phyloP scores from a whole-genome alignment of 2,797 vertebrate genomes.

The Lacerta agilis region DNA sequence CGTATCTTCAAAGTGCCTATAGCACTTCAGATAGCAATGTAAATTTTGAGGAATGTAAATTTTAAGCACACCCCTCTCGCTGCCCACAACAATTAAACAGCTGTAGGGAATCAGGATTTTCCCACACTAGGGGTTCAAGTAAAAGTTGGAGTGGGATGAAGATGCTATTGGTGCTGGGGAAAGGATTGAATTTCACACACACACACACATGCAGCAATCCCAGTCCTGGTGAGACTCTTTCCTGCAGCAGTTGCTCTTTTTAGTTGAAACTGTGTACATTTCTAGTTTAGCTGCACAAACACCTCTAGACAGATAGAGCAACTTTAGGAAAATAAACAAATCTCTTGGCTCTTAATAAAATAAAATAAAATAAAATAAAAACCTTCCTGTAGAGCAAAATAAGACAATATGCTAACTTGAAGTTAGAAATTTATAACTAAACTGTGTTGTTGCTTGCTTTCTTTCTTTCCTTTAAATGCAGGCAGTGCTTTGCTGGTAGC shows the following conservation, averaged over 20 bases:
- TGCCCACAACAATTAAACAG: too few species aligned
- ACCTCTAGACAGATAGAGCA: neutral
- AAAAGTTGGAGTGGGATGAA: neutral
- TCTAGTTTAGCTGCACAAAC: neutral
- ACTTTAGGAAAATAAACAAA: neutral
- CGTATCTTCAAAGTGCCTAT: neutral
- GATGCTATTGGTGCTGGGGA: neutral
- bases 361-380: neutral
- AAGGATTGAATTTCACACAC: neutral
- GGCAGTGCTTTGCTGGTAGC: slow-evolving; percentile 86
- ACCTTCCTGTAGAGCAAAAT: neutral
- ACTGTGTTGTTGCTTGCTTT: slow-evolving; percentile 39
- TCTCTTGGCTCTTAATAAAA: neutral
- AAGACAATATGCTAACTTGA: neutral
- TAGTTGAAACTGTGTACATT: neutral
- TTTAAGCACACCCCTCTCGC: too few species aligned
- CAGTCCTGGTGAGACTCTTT: neutral
- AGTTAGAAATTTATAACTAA: slow-evolving; percentile 19
- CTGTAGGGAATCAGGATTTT: too few species aligned
- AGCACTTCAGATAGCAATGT: neutral
- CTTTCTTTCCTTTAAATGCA: slow-evolving; percentile 71
- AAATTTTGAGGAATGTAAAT: neutral
- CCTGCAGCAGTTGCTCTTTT: neutral
- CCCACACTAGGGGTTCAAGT: neutral
- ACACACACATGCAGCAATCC: neutral